Base-by-base conservation (phyloP, 2,888 invertebrate genomes). In the Rhamnusium bicolor region DNA sequence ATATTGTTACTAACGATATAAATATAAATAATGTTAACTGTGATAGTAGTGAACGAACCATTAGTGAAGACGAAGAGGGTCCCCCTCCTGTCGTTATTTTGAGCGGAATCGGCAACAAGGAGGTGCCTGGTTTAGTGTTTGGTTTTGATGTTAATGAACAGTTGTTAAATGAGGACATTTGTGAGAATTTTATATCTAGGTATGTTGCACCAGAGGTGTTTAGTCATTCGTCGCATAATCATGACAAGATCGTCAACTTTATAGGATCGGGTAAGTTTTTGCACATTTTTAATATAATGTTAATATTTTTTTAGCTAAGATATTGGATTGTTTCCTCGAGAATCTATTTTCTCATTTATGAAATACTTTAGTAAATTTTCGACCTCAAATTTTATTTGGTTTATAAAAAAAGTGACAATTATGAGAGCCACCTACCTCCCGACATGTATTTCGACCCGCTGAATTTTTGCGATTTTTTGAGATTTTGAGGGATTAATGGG, bases 81-180 rank as follows among this genome's bases (percentile, higher is more conserved):
- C 79, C 93, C 73, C 94, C 95, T 69, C 92, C 95, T 66, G 95
- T 95, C 75, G 92, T 94, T 74, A 93, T 95, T 84, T 89, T 94
- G 78, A 91, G 93, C 86, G 92, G 93, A 83, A 58, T 73, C 29
- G 89, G 90, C 69, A 88, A 89, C 80, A 90, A 90, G 78, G 90
- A 90, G 78, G 91, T 93, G 87, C 78, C 83, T 21, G 93, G 92
- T 82, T 91, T 95, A 71, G 95, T 94, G 46, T 96, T 96, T 87
- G 95, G 95, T 12, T 94, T 94, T 88, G 94, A 94, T 85, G 89
- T 94, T 73, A 94, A 94, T 88, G 93, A 94, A 87, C 92, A 93
- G 86, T 89, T 94, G 82, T 88, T 94, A 82, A 89, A 90, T n/a
- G 86, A 86, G 61, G 86, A 86, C 71, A 77, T 83, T 18, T 89